Base-by-base conservation (phyloP, 2,888 invertebrate genomes). In the Dioctria rufipes region DNA sequence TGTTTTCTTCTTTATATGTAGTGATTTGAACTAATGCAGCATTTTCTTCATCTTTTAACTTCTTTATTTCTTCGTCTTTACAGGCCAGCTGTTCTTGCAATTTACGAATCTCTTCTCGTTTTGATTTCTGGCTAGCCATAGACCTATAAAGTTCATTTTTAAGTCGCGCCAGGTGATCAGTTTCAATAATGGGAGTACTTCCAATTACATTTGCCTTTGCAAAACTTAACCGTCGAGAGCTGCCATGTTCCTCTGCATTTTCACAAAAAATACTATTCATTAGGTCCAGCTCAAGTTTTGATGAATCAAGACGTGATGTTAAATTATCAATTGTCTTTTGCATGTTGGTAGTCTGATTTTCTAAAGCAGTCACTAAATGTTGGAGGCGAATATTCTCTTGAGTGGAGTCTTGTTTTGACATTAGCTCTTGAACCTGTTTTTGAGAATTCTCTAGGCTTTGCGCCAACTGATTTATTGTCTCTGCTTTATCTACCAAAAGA, bases 391-490 rank as follows among this genome's bases (percentile, higher is more conserved):
- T 67, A 81, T 86, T 87, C 78, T 89, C 89, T 51, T 85, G 83
- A 0, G 86, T 85, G 69, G 86, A 86, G 78, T 86, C 86, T n/a
- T 86, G 85, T 13, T 85, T 86, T 2, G 83, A 82, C 11, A 85
- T 81, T 2, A 90, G 83, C 81, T 90, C 89, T 6, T 89, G 87
- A 83, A 88, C 90, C 60, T 89, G 90, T 5, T 87, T 84, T 83
- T 94, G 94, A 0, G 93, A 91, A 5, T 91, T 90, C 82, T 92
- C 91, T 67, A 94, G 84, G 39, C 92, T 92, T 39, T 89, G 88
- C 0, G 91, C 92, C n/a, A 94, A 84, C 65, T 91, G 90, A 86
- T 93, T 93, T 81, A 93, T 92, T 13, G 91, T 92, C 0, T 90
- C 90, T 0, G 91, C 91, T 83, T 93, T 93, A 61, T 93, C 93